Percentiles rank a stretch among this genome's conserved stretches.
These are phyloP conservation scores for Danionella dracula DNA, from an alignment of 2,797 vertebrate genomes.

Conservation along the genomic window DNA sequence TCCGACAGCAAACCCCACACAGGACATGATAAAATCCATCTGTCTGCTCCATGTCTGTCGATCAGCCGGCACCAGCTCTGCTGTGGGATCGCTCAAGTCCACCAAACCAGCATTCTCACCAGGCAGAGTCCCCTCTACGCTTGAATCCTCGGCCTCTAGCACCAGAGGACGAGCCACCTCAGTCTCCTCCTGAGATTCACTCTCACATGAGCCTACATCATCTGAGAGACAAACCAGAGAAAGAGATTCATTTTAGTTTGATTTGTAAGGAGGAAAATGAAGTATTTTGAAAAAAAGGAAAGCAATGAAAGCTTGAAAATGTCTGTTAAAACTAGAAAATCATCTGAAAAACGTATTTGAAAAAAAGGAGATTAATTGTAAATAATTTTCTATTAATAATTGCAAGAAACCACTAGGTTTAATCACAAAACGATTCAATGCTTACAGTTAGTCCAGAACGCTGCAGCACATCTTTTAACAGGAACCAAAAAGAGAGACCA, in stretches of 20 bases:
- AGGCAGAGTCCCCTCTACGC: constrained; percentile 47
- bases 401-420: too few species aligned
- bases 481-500: too few species aligned
- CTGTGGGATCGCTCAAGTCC: neutral
- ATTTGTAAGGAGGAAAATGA: too few species aligned
- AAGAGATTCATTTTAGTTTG: neutral
- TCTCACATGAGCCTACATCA: constrained; percentile 50
- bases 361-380: too few species aligned
- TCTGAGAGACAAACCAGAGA: constrained; percentile 52
- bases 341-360: too few species aligned
- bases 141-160: constrained; percentile 51
- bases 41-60: constrained; percentile 79
- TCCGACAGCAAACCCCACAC: constrained; percentile 79
- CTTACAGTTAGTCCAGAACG: too few species aligned
- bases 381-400: too few species aligned
- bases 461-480: too few species aligned
- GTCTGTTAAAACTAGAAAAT: too few species aligned
- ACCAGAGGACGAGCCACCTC: constrained; percentile 61
- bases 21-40: constrained; percentile 87
- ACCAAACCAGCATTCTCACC: constrained; percentile 40
- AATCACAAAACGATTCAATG: too few species aligned
- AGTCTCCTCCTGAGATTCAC: constrained; percentile 47
- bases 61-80: constrained; percentile 44
- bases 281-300: too few species aligned
- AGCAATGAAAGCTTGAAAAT: too few species aligned